Percentiles rank a stretch among this genome's conserved stretches.
Evolutionary conservation across 2,888 invertebrate species (phyloP).

Genomic region (Clivina fossor): DNA sequence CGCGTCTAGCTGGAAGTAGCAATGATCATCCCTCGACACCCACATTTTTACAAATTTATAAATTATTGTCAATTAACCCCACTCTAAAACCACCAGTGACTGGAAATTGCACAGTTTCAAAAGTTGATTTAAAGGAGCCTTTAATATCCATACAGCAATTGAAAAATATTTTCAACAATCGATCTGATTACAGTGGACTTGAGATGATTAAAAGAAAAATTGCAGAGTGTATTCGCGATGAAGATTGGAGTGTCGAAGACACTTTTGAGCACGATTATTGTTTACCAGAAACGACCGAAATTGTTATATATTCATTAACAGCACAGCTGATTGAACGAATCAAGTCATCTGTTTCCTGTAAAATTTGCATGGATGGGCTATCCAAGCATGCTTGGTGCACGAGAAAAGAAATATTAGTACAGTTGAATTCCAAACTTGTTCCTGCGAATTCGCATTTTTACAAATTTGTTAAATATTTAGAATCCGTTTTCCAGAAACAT

Average conservation of each 20-base stretch:
- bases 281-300: not conserved
- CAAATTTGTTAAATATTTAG: too few species aligned
- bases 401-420: too few species aligned
- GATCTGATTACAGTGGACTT: not conserved
- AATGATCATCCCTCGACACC: conserved; percentile 3
- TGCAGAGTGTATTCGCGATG: not conserved
- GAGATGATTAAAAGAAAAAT: not conserved
- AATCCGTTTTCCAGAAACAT: too few species aligned
- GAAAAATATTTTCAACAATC: not conserved
- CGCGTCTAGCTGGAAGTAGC: not conserved
- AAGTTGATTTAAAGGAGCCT: not conserved
- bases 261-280: not conserved
- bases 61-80: not conserved
- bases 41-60: not conserved
- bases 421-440: not conserved
- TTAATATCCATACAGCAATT: not conserved
- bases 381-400: too few species aligned
- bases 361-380: too few species aligned
- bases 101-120: not conserved
- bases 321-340: too few species aligned
- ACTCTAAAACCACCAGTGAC: not conserved
- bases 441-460: not conserved
- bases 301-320: too few species aligned
- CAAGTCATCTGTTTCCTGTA: not conserved
- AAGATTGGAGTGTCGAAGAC: not conserved